These are phyloP conservation scores for Drosophila virilis DNA, from an alignment of 1,140 invertebrate genomes.

Conservation along the genomic window DNA sequence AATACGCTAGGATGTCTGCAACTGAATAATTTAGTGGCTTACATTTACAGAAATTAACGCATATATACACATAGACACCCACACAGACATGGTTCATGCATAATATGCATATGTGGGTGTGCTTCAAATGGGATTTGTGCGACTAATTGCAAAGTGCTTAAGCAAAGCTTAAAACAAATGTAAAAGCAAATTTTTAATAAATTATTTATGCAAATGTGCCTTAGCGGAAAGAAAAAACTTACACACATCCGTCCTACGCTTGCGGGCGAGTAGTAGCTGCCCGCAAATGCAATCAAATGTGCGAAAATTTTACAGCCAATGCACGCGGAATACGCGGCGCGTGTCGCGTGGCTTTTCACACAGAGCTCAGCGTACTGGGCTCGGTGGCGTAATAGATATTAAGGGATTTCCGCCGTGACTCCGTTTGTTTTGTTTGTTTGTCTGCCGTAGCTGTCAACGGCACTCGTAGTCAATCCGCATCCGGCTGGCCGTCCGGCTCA, in stretches of 20 bases:
- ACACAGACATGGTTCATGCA: slow-evolving; percentile 18
- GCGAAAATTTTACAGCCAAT: slow-evolving; percentile 17
- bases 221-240: slow-evolving; percentile 21
- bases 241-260: neutral
- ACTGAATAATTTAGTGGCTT: slow-evolving; percentile 77
- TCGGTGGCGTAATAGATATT: slow-evolving; percentile 63
- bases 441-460: slow-evolving; percentile 51
- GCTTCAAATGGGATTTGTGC: slow-evolving; percentile 76
- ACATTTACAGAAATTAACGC: slow-evolving; percentile 81
- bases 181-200: slow-evolving; percentile 75
- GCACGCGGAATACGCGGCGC: slow-evolving; percentile 12
- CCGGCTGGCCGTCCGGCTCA: slow-evolving; percentile 7
- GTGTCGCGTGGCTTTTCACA: slow-evolving; percentile 54
- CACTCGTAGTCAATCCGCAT: slow-evolving; percentile 58
- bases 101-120: slow-evolving; percentile 47
- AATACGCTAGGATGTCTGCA: slow-evolving; percentile 71
- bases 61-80: slow-evolving; percentile 24
- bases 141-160: slow-evolving; percentile 84
- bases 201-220: slow-evolving; percentile 72
- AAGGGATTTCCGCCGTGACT: slow-evolving; percentile 51
- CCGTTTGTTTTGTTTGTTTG: slow-evolving; percentile 38
- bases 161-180: slow-evolving; percentile 82
- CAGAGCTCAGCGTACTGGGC: slow-evolving; percentile 35
- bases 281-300: slow-evolving; percentile 44
- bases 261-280: neutral